Percentiles rank a stretch among this genome's conserved stretches.
These are phyloP conservation scores for Pogonophryne albipinna DNA, from an alignment of 2,797 vertebrate genomes.

Conservation along the genomic window DNA sequence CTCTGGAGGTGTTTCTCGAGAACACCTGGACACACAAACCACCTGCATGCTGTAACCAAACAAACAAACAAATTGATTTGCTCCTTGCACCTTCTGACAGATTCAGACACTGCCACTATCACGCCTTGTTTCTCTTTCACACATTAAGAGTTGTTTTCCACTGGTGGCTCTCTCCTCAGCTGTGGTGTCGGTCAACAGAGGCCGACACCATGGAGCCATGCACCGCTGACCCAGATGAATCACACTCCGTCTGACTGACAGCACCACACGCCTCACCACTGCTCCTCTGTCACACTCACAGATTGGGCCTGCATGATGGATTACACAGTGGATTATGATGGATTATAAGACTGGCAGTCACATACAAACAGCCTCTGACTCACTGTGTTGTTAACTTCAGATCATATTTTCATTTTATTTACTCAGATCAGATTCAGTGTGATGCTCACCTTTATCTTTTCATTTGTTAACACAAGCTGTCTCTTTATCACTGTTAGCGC, in stretches of 20 bases:
- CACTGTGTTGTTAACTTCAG: constrained; percentile 16
- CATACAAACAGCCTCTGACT: constrained; percentile 34
- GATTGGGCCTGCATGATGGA: constrained; percentile 68
- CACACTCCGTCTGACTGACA: constrained; percentile 56
- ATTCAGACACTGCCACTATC: constrained; percentile 11
- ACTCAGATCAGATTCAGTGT: constrained; percentile 17
- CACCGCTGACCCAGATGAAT: constrained; percentile 62
- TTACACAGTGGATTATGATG: constrained; percentile 74
- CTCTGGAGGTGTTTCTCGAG: constrained; percentile 8
- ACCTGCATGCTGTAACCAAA: constrained; percentile 9
- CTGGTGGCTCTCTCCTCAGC: constrained; percentile 37
- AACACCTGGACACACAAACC: constrained; percentile 15
- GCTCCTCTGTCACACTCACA: constrained; percentile 59
- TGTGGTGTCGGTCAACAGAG: constrained; percentile 28
- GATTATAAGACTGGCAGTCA: constrained; percentile 61
- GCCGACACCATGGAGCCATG: constrained; percentile 48
- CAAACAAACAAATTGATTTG: constrained; percentile 19
- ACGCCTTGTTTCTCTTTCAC: constrained; percentile 10
- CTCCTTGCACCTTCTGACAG: constrained; percentile 20
- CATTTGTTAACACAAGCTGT: constrained; percentile 35
- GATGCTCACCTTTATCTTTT: constrained; percentile 28
- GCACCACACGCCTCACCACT: constrained; percentile 42
- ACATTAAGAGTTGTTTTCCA: constrained; percentile 38
- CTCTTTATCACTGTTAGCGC: constrained; percentile 30
- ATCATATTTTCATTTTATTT: constrained; percentile 35